Evolutionary conservation across 2,888 invertebrate genomes (phyloP).

Genomic region (Acleris literana): DNA sequence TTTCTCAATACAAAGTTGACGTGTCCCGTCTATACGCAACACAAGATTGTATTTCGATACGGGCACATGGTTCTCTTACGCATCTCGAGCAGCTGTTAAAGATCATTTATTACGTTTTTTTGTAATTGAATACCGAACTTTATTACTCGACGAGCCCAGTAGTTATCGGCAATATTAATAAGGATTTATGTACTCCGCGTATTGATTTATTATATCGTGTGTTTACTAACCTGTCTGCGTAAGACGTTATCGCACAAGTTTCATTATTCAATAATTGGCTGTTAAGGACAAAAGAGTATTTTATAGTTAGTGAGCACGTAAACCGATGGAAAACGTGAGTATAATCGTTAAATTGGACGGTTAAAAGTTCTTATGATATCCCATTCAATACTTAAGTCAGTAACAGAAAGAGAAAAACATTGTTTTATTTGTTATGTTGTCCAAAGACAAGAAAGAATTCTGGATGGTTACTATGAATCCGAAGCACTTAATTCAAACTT

Average conservation of each 20-base stretch:
- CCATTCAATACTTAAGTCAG: too few relatives aligned
- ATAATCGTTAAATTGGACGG: too few relatives aligned
- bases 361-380: too few relatives aligned
- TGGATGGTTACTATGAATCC: too few relatives aligned
- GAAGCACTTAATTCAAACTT: too few relatives aligned
- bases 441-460: too few relatives aligned
- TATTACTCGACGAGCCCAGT: slow-evolving; percentile 27
- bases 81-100: slow-evolving; percentile 19
- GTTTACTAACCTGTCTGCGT: slow-evolving; percentile 16
- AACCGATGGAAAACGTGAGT: too few relatives aligned
- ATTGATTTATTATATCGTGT: slow-evolving; percentile 29
- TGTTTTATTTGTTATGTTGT: too few relatives aligned
- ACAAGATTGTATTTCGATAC: slow-evolving; percentile 31
- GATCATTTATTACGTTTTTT: slow-evolving; percentile 29
- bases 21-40: background rate
- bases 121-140: slow-evolving; percentile 35
- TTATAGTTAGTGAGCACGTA: too few relatives aligned
- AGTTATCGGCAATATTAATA: slow-evolving; percentile 31
- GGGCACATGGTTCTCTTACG: slow-evolving; percentile 14
- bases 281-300: slow-evolving; percentile 4
- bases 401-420: too few relatives aligned
- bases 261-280: slow-evolving; percentile 24
- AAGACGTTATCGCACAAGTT: slow-evolving; percentile 17
- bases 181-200: slow-evolving; percentile 30
- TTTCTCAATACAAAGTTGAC: background rate